Evolutionary conservation across 2,797 vertebrate species (phyloP), one percentile per base, ranked within the genome.

Genomic region (Danio jaintianensis): DNA sequence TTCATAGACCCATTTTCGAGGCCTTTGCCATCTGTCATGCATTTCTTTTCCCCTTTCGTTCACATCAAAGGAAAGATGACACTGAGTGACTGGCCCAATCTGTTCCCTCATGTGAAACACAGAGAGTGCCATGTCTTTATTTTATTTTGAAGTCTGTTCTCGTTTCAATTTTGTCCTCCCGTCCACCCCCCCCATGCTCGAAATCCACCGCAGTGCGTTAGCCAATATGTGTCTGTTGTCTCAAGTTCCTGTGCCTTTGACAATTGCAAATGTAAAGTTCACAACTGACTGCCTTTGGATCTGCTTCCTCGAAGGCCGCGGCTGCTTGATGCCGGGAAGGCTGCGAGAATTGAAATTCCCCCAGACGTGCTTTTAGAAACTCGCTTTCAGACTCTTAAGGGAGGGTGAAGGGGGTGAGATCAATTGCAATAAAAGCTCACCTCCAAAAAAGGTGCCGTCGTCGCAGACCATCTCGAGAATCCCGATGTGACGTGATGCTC

Each of bases 201-300:
- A 18, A 48, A 78, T 75, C 50, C 73, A 56, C 62, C 48, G 59
- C 71, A 45, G 56, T n/a, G 59, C 36, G n/a, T 50, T 78, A 40
- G 56, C 47, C 77, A 80, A 83, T 76, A 81, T 74, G 63, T 77
- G 63, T 61, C 52, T 36, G 79, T 78, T 63, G 77, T 78, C 76
- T 61, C 77, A 43, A 76, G 52, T 61, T 58, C 40, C 56, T 16
- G 36, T 75, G 64, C 52, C 66, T 77, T 58, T 86, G 82, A 87
- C 83, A 86, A 81, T 61, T 67, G 80, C 81, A 67, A 81, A 82
- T 84, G 81, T 84, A 80, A 86, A 75, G 77, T 85, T 84, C 80
- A 84, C 86, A 78, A 62, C 55, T 72, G 75, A 84, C 77, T 58
- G 82, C 82, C 61, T 71, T 80, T 78, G 79, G 75, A 81, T 82